These are phyloP conservation scores for Chrysolina americana DNA, from an alignment of 2,888 invertebrate species.

Conservation along the genomic window DNA sequence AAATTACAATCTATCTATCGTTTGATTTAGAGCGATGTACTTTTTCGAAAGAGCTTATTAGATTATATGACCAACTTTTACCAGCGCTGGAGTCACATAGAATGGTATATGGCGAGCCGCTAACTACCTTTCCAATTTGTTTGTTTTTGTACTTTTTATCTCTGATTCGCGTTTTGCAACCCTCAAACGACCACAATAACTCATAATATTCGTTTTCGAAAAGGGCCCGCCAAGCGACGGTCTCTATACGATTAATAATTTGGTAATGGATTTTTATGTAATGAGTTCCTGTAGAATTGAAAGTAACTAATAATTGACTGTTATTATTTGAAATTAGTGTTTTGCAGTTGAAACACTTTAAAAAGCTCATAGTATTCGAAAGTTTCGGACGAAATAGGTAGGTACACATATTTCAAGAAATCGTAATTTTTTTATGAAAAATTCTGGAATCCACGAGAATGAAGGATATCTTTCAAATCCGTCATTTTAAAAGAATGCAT, in stretches of 20 bases:
- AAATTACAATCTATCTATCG: slow-evolving; percentile 66
- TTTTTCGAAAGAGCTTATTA: slow-evolving; percentile 54
- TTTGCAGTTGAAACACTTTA: no score
- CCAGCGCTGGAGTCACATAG: slow-evolving; percentile 28
- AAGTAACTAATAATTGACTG: no score
- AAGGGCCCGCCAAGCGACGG: slow-evolving; percentile 1
- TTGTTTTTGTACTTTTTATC: slow-evolving; percentile 54
- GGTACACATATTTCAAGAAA: no score
- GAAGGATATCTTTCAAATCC: no score
- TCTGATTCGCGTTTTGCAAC: slow-evolving; percentile 43
- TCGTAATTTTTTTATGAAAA: no score
- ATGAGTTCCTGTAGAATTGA: neutral
- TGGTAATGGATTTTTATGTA: neutral
- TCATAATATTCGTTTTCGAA: slow-evolving; percentile 35
- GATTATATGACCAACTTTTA: slow-evolving; percentile 52
- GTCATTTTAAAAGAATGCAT: no score
- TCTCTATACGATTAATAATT: neutral
- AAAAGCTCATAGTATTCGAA: no score
- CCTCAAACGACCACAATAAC: slow-evolving; percentile 43
- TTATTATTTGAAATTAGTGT: no score
- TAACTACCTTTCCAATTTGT: slow-evolving; percentile 60
- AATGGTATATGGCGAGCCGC: slow-evolving; percentile 57
- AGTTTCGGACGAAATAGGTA: no score
- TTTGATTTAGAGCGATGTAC: slow-evolving; percentile 62
- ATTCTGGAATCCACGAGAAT: no score